Conservation (phyloP, 2,888 invertebrate species). For the Watsonalla cultraria region DNA sequence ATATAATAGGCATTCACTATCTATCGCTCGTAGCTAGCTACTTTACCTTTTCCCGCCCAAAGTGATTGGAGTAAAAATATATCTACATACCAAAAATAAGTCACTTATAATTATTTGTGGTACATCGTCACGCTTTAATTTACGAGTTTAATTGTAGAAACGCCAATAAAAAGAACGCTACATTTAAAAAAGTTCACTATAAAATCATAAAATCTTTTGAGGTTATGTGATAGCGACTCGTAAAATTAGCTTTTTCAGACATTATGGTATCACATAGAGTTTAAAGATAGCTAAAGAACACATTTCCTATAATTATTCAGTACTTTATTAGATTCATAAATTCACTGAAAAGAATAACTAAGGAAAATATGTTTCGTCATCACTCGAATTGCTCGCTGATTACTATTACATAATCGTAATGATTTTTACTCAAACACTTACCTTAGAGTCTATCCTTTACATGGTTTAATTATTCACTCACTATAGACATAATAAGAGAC, state of each 20-base stretch:
- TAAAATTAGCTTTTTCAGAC: slow-evolving; percentile 4
- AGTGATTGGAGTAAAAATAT: too few species aligned
- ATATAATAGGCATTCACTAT: too few species aligned
- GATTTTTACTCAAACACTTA: slow-evolving; percentile 36
- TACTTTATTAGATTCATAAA: neutral
- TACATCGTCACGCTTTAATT: too few species aligned
- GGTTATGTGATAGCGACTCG: neutral
- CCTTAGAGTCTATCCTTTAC: slow-evolving; percentile 37
- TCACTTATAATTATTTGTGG: too few species aligned
- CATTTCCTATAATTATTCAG: neutral
- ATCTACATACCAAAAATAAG: too few species aligned
- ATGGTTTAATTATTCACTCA: slow-evolving; percentile 23
- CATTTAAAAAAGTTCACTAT: too few species aligned
- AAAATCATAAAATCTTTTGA: neutral
- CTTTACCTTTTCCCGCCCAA: neutral
- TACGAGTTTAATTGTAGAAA: too few species aligned
- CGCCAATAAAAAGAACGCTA: too few species aligned
- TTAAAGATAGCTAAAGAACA: neutral
- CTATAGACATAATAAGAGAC: slow-evolving; percentile 20
- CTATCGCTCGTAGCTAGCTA: too few species aligned
- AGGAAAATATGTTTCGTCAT: slow-evolving; percentile 35
- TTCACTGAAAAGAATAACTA: neutral
- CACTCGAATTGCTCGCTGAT: slow-evolving; percentile 23
- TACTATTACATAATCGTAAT: slow-evolving; percentile 56
- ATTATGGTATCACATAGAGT: neutral